Percentiles rank a stretch among this genome's conserved stretches.
Evolutionary conservation across 2,797 vertebrate genomes (phyloP).

Genomic region (Chiloscyllium punctatum): DNA sequence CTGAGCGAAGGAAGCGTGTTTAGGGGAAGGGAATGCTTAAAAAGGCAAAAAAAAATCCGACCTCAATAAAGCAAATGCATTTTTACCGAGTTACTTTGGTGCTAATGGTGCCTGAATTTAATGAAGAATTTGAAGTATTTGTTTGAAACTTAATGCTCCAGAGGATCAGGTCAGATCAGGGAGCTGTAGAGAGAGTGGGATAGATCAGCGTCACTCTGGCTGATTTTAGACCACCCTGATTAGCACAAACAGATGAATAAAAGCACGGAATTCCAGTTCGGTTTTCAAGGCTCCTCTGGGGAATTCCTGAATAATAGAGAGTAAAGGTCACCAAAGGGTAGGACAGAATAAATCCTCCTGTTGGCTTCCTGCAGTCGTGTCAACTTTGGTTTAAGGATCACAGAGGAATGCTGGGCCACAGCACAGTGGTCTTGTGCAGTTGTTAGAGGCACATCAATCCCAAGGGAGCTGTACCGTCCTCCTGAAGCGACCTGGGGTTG

Average conservation of each 20-base stretch:
- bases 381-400: conserved; percentile 5
- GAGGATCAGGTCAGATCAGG: conserved; percentile 40
- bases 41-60: not conserved
- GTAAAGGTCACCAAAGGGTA: conserved; percentile 57
- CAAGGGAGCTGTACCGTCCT: not conserved
- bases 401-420: not conserved
- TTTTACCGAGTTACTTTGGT: conserved; percentile 6
- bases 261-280: conserved; percentile 63
- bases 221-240: conserved; percentile 71
- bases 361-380: not conserved
- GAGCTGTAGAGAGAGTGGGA: conserved; percentile 30
- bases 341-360: conserved; percentile 48
- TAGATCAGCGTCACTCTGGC: conserved; percentile 53
- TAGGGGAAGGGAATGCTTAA: not conserved
- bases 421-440: not conserved
- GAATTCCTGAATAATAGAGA: conserved; percentile 80
- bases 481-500: not conserved
- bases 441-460: not conserved
- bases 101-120: not conserved
- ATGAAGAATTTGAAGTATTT: conserved; percentile 8
- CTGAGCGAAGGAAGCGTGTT: not conserved
- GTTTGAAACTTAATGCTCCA: not conserved
- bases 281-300: conserved; percentile 61
- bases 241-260: conserved; percentile 74
- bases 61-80: conserved; percentile 19